Conservation (phyloP, 37 sponge, comb jelly and placozoan genomes). For the Ianthella basta region DNA sequence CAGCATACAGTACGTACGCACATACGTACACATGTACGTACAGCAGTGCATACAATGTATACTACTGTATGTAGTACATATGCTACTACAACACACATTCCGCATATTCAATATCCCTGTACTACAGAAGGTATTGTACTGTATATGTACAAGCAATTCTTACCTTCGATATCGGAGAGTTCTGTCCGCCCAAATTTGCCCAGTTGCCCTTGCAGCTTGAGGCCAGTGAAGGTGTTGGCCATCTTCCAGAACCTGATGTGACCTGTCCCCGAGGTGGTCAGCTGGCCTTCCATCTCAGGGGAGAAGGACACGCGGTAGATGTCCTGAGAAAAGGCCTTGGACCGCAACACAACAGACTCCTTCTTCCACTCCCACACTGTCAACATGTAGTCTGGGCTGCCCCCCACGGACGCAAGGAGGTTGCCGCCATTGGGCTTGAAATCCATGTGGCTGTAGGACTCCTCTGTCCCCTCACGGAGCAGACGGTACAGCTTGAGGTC, state of each 20-base stretch:
- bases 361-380: conserved; percentile 99
- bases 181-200: conserved; percentile 97
- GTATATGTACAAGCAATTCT: neutral
- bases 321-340: conserved; percentile 98
- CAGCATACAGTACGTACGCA: conserved; percentile 13
- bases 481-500: conserved; percentile 82
- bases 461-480: conserved; percentile 74
- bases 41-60: no score
- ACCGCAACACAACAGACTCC: conserved; percentile 88
- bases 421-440: conserved; percentile 76
- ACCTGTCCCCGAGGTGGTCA: conserved; percentile 97
- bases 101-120: no score
- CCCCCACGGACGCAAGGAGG: conserved; percentile 92
- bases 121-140: no score
- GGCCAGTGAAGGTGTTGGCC: conserved; percentile 98
- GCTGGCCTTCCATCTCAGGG: conserved; percentile 90
- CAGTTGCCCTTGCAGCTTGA: conserved; percentile 96
- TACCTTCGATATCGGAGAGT: conserved; percentile 89
- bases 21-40: conserved; percentile 1
- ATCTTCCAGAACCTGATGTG: conserved; percentile 99
- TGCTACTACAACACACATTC: no score
- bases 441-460: conserved; percentile 73
- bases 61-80: no score
- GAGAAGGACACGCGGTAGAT: conserved; percentile 96
- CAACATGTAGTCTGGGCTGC: conserved; percentile 95